Conservation (phyloP, 2,797 vertebrate species). For the Sphaeramia orbicularis region DNA sequence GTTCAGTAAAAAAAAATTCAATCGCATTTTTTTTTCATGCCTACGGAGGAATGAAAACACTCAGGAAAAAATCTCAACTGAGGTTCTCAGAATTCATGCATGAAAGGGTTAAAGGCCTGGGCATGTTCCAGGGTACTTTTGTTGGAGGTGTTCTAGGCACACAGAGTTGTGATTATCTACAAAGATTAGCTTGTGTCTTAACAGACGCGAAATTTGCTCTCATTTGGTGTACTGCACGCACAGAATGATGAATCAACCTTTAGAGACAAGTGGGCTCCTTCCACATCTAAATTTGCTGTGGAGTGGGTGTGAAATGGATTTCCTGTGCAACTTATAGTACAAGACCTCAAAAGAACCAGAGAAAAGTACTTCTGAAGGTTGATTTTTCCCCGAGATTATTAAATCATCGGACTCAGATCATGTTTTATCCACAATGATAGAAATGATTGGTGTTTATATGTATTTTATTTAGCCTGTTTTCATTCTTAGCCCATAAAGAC, state of each 20-base stretch:
- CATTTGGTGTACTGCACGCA: slow-evolving; percentile 32
- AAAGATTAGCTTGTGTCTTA: slow-evolving; percentile 41
- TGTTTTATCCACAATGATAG: no score
- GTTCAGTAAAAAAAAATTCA: no score
- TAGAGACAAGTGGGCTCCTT: slow-evolving; percentile 26
- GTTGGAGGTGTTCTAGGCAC: slow-evolving; percentile 45
- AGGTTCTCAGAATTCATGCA: no score
- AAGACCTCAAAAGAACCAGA: slow-evolving; percentile 3
- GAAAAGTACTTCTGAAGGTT: slow-evolving; percentile 21
- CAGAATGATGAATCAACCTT: slow-evolving; percentile 49
- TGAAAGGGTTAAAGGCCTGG: no score
- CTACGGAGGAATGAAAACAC: no score
- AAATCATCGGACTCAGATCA: slow-evolving; percentile 19
- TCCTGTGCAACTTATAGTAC: slow-evolving; percentile 20
- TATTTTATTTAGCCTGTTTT: no score
- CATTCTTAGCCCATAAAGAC: no score
- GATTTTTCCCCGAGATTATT: slow-evolving; percentile 14
- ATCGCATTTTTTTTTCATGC: no score
- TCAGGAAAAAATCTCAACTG: no score
- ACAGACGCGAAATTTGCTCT: slow-evolving; percentile 44
- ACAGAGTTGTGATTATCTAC: slow-evolving; percentile 55
- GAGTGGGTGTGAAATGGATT: slow-evolving; percentile 54
- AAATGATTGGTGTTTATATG: no score
- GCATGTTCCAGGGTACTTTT: slow-evolving; percentile 51
- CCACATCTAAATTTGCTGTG: slow-evolving; percentile 27